Base-by-base conservation (phyloP, 2,888 invertebrate genomes). In the Tiphia femorata region DNA sequence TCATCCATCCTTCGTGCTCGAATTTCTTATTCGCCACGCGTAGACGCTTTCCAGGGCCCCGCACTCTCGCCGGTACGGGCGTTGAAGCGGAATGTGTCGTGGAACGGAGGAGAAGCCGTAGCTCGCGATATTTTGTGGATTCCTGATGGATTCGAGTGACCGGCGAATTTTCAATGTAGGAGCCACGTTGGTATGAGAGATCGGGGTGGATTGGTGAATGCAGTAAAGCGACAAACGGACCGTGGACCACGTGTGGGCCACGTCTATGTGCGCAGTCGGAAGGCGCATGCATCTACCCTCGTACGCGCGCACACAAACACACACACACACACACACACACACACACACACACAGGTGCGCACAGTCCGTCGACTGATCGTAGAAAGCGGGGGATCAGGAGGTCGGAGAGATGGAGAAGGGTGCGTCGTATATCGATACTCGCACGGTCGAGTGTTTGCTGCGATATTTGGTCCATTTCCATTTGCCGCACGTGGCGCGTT, bases 401-500 rank as follows among this genome's bases (percentile, higher is more conserved):
- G 55, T 54, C 53, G 72, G 55, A 51, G 67, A 70, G 65, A 64
- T 52, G 64, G 70, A 62, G 67, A 64, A 70, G 78, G 72, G 73
- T 75, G 70, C 71, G 75, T 73, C 76, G 76, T 79, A 78, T 79
- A 79, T 80, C 76, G 78, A 79, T 77, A 79, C 77, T 74, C 73
- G 67, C 70, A 68, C 58, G 70, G 72, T 72, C 75, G 76, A 77
- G 78, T 80, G 79, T 80, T 80, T 78, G 80, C 79, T 73, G 73
- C 78, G 79, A 80, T 80, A 80, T 80, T 80, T 78, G 80, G 77
- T 80, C 80, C 80, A 80, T 80, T 80, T 80, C 80, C 80, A 80
- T 80, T 80, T 80, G 79, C 68, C 75, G 79, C 80, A 80, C 80
- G 80, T 79, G 80, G 78, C 80, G 80, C 80, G 77, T 79, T 80